These are phyloP conservation scores for Philypnodon macrostomus DNA, from an alignment of 2,797 vertebrate species.

Conservation along the genomic window DNA sequence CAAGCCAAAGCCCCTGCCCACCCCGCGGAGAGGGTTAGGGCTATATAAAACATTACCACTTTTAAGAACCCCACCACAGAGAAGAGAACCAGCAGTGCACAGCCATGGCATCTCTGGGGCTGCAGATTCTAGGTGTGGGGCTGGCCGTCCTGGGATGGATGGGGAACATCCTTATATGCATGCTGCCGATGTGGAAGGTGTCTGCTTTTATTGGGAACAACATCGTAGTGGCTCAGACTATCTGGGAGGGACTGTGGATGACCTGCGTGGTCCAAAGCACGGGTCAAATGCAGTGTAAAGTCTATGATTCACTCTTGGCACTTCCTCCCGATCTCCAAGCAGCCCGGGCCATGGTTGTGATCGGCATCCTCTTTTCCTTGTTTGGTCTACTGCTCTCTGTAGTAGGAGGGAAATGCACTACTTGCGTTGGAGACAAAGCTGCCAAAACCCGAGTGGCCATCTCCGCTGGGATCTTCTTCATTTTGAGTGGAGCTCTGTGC, in stretches of 20 bases:
- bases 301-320: constrained; percentile 73
- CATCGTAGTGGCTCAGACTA: constrained; percentile 74
- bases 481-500: constrained; percentile 71
- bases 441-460: constrained; percentile 74
- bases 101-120: constrained; percentile 68
- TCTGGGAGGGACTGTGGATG: constrained; percentile 80
- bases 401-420: constrained; percentile 80
- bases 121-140: constrained; percentile 71
- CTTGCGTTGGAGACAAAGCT: constrained; percentile 71
- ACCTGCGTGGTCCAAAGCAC: constrained; percentile 76
- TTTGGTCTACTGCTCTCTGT: constrained; percentile 77
- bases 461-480: constrained; percentile 71
- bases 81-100: constrained; percentile 1
- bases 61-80: constrained; percentile 4
- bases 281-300: constrained; percentile 76
- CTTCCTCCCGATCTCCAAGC: constrained; percentile 72
- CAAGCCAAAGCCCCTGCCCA: constrained; percentile 64
- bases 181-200: constrained; percentile 76
- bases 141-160: constrained; percentile 71
- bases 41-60: constrained; percentile 44
- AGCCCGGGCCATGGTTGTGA: constrained; percentile 70
- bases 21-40: constrained; percentile 46
- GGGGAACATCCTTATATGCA: constrained; percentile 72
- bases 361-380: constrained; percentile 72
- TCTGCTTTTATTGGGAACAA: constrained; percentile 78